A percentile compares a stretch with the other conserved stretches of the same genome.
Conservation (phyloP, 2,113 vertebrate species). For the Butorides virescens region DNA sequence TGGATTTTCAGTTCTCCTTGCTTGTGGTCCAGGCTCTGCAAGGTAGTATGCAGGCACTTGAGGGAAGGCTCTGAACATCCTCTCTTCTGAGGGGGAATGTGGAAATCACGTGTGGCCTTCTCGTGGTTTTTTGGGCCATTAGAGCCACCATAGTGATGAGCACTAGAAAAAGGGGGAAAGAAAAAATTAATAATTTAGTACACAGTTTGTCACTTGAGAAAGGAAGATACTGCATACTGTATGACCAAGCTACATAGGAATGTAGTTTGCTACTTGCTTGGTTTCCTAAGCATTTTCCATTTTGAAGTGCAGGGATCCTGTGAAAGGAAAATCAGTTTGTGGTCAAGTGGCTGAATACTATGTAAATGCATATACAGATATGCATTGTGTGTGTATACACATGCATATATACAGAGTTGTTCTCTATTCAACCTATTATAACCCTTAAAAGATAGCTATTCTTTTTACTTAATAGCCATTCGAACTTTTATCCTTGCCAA, state of each 20-base stretch:
- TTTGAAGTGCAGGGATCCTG: neutral
- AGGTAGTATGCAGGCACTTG: neutral
- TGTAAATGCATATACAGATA: neutral
- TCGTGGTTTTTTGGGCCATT: neutral
- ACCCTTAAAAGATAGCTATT: neutral
- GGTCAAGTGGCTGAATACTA: neutral
- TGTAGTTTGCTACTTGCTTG: neutral
- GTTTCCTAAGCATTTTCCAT: neutral
- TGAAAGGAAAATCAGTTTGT: neutral
- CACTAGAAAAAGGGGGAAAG: neutral
- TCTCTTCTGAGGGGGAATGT: neutral
- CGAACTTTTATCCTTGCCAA: neutral
- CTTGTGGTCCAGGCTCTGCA: neutral
- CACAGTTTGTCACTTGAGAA: neutral
- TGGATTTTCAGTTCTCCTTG: neutral
- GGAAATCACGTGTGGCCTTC: neutral
- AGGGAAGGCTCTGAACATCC: neutral
- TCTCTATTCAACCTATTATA: neutral
- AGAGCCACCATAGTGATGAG: neutral
- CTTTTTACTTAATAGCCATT: neutral
- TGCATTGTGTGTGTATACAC: neutral
- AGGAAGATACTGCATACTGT: neutral
- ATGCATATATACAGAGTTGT: neutral
- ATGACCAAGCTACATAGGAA: neutral
- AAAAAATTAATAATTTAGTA: neutral